These are phyloP conservation scores for Lasaia peninsularis DNA, from an alignment of 1,140 invertebrate genomes.

Conservation along the genomic window DNA sequence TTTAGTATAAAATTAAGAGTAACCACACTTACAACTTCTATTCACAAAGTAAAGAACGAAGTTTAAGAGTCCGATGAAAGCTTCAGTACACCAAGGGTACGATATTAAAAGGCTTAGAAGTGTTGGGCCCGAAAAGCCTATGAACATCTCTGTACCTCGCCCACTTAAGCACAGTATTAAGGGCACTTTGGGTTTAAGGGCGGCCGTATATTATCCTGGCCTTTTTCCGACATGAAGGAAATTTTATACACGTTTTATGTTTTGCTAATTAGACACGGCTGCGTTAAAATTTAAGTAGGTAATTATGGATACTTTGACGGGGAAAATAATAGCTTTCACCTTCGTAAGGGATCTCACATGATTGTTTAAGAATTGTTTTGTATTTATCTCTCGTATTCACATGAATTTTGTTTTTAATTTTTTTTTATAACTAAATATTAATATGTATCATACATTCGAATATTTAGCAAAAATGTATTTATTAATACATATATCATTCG, in stretches of 20 bases:
- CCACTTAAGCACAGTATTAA: slow-evolving; percentile 74
- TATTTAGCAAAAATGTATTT: no score
- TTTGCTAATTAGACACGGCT: slow-evolving; percentile 37
- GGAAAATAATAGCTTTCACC: background rate
- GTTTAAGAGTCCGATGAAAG: slow-evolving; percentile 51
- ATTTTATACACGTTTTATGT: slow-evolving; percentile 48
- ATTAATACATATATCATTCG: no score
- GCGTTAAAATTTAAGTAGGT: slow-evolving; percentile 40
- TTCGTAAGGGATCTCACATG: slow-evolving; percentile 2
- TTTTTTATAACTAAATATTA: background rate
- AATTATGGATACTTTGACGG: slow-evolving; percentile 27
- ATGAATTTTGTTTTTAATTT: background rate
- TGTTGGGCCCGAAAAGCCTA: slow-evolving; percentile 71
- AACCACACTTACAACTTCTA: slow-evolving; percentile 33
- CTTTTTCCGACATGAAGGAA: slow-evolving; percentile 44
- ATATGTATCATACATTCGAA: background rate
- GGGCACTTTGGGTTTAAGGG: slow-evolving; percentile 65
- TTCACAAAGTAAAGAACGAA: slow-evolving; percentile 50
- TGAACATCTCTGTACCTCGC: slow-evolving; percentile 68
- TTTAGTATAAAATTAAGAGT: background rate
- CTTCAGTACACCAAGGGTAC: slow-evolving; percentile 39
- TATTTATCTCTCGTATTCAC: background rate
- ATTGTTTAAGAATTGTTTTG: slow-evolving; percentile 3
- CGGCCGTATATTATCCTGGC: slow-evolving; percentile 60
- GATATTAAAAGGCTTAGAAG: slow-evolving; percentile 75